These are phyloP conservation scores for Microchrysa polita DNA, from an alignment of 2,888 invertebrate species.

Conservation along the genomic window DNA sequence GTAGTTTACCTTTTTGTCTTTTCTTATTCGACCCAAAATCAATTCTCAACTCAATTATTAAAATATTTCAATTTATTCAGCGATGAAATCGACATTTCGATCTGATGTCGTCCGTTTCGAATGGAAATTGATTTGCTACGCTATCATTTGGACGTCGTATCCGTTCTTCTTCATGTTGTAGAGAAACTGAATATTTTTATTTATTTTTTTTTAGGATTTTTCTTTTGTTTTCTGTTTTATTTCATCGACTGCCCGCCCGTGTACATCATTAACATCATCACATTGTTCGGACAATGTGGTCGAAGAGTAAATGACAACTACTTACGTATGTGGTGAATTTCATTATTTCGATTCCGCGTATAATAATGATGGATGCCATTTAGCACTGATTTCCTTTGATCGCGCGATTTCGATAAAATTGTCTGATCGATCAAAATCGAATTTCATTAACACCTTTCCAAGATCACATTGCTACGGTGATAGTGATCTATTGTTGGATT, in stretches of 20 bases:
- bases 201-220: slow-evolving; percentile 3
- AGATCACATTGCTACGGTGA: slow-evolving; percentile 20
- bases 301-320: slow-evolving; percentile 22
- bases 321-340: slow-evolving; percentile 39
- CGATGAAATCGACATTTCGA: slow-evolving; percentile 54
- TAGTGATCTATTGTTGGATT: not conserved
- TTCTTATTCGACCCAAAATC: too few relatives aligned
- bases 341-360: slow-evolving; percentile 13
- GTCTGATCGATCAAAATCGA: slow-evolving; percentile 38
- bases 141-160: not conserved
- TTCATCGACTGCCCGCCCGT: slow-evolving; percentile 26
- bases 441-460: slow-evolving; percentile 39
- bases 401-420: slow-evolving; percentile 29
- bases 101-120: slow-evolving; percentile 15
- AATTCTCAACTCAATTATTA: slow-evolving; percentile 52
- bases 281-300: slow-evolving; percentile 22
- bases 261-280: slow-evolving; percentile 38
- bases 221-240: not conserved
- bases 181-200: slow-evolving; percentile 26
- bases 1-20: too few relatives aligned
- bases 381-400: slow-evolving; percentile 39
- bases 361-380: slow-evolving; percentile 15
- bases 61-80: slow-evolving; percentile 63
- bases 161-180: not conserved
- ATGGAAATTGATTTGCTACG: not conserved